A percentile compares a stretch with the other conserved stretches of the same genome.
Evolutionary conservation across 2,888 invertebrate species (phyloP).

Genomic region (Acutogordius australiensis): DNA sequence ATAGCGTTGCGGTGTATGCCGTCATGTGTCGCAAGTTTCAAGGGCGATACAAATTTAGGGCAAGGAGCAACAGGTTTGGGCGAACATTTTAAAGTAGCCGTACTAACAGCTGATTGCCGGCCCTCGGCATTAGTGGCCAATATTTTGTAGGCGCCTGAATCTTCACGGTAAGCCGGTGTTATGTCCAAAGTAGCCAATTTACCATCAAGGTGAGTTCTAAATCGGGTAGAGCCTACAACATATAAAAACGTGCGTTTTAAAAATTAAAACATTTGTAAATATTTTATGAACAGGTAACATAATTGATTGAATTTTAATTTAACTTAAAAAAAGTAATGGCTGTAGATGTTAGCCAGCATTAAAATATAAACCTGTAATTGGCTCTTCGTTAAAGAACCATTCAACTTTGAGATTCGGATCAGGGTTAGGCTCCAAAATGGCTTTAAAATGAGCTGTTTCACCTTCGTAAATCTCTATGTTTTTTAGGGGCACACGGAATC

Average conservation of each 20-base stretch:
- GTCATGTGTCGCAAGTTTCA: not conserved
- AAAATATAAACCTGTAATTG: conserved; percentile 22
- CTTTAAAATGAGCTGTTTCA: conserved; percentile 49
- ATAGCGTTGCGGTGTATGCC: not conserved
- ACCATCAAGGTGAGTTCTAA: conserved; percentile 12
- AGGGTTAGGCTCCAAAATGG: conserved; percentile 15
- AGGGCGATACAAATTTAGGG: not conserved
- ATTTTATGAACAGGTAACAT: too few species aligned
- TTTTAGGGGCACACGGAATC: conserved; percentile 47
- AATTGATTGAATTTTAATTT: too few species aligned
- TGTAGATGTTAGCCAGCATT: not conserved
- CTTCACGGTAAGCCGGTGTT: conserved; percentile 12
- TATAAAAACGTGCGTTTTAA: not conserved
- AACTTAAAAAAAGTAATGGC: too few species aligned
- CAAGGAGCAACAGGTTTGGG: not conserved
- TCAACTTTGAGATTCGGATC: conserved; percentile 33
- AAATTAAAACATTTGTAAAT: not conserved
- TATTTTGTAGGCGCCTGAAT: conserved; percentile 17
- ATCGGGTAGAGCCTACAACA: conserved; percentile 10
- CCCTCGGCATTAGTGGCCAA: conserved; percentile 23
- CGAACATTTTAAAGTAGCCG: conserved; percentile 2
- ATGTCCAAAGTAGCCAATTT: conserved; percentile 12
- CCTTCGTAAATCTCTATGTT: conserved; percentile 68
- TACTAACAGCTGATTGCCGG: not conserved
- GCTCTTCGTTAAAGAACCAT: conserved; percentile 42